These are phyloP conservation scores for Microtus montanus DNA, from an alignment of 2,113 vertebrate species.

Conservation along the genomic window DNA sequence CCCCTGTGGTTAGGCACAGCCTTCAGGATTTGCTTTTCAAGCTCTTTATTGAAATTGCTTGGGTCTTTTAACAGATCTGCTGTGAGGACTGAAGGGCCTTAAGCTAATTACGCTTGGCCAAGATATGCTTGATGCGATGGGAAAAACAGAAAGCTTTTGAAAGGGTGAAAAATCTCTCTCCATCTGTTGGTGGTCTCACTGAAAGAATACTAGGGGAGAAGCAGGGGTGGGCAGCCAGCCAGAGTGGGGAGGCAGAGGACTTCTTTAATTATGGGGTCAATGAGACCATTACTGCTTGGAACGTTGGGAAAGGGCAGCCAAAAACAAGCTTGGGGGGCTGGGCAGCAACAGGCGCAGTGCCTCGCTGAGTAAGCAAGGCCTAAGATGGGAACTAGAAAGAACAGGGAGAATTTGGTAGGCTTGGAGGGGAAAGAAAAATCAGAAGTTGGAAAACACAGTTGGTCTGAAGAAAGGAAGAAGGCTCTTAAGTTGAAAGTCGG, in stretches of 20 bases:
- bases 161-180: conserved; percentile 87
- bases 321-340: conserved; percentile 60
- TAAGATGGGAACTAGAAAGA: not conserved
- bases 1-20: conserved; percentile 83
- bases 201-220: conserved; percentile 80
- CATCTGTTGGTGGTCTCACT: conserved; percentile 87
- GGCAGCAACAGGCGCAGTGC: conserved; percentile 20
- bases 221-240: conserved; percentile 65
- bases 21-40: conserved; percentile 85
- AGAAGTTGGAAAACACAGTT: conserved; percentile 74
- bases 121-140: conserved; percentile 90
- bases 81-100: conserved; percentile 84
- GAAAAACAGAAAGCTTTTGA: conserved; percentile 88
- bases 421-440: conserved; percentile 22
- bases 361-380: conserved; percentile 27
- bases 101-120: conserved; percentile 90
- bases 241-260: conserved; percentile 76
- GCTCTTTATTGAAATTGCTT: conserved; percentile 85
- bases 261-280: conserved; percentile 83
- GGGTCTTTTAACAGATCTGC: conserved; percentile 87
- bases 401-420: conserved; percentile 47
- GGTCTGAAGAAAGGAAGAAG: not conserved
- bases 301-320: conserved; percentile 52
- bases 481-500: not conserved
- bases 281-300: conserved; percentile 76